phyloP scores from a whole-genome alignment of 2,797 vertebrate genomes.

The Cryptoblepharus egeriae region DNA sequence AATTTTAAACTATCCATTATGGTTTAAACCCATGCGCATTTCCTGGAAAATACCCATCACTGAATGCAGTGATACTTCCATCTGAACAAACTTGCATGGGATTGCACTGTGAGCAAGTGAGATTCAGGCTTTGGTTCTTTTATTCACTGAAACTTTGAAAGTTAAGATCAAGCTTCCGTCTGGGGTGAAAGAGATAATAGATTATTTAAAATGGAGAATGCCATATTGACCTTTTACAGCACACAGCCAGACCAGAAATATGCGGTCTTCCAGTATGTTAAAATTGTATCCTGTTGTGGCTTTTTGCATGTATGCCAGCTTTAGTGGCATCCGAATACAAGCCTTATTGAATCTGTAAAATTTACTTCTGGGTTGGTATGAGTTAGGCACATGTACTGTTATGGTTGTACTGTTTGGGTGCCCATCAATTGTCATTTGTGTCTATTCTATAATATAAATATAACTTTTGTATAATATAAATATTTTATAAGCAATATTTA shows the following conservation, averaged over 20 bases:
- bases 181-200: slow-evolving; percentile 50
- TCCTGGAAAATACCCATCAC: not conserved
- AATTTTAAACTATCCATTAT: slow-evolving; percentile 5
- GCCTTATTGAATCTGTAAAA: too few species aligned
- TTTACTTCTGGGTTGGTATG: too few species aligned
- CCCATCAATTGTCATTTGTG: too few species aligned
- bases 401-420: too few species aligned
- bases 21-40: not conserved
- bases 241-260: slow-evolving; percentile 14
- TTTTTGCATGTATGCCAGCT: not conserved
- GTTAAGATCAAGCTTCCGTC: not conserved
- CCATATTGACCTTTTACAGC: not conserved
- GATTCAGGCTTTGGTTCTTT: fast-evolving
- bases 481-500: not conserved
- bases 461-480: not conserved
- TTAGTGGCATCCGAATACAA: slow-evolving; percentile 23
- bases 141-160: not conserved
- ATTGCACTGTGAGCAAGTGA: slow-evolving; percentile 1
- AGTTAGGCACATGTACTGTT: too few species aligned
- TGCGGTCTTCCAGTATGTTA: slow-evolving; percentile 31
- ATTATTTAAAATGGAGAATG: slow-evolving; percentile 47
- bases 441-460: not conserved
- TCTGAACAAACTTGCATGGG: not conserved
- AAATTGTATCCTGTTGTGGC: slow-evolving; percentile 47
- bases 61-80: not conserved